Base-by-base conservation (phyloP, 2,797 vertebrate species). In the Myotis pilosus region DNA sequence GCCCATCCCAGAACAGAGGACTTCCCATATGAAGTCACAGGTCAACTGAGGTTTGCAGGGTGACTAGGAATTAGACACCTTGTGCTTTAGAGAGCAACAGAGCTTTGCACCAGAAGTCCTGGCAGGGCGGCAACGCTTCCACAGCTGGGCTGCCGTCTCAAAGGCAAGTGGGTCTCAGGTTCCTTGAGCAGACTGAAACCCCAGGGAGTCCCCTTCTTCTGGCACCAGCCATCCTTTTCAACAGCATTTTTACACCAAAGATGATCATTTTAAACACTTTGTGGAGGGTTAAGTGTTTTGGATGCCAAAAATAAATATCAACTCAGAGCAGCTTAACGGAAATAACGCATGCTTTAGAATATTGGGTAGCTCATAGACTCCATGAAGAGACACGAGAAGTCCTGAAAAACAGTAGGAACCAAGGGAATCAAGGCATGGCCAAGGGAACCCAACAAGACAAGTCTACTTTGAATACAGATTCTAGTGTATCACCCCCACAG, bases 221-320 rank as follows among this genome's bases (percentile, higher is more conserved):
- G 36, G 60, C 19, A 83, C 38, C 13, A 91, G 2, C 3, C 17
- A 87, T 62, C 41, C 51, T 23, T 94, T 81, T 81, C n/a, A 75
- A 47, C 4, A 89, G 17, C 60, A 89, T 23, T 8, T 64, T 74
- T 74, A 74, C 7, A 64, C 2, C 47, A 85, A 75, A 81, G 22
- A 36, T 33, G 23, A 36, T 76, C 44, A 84, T 71, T 89, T 28
- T 11, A 89, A 89, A 60, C 19, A 25, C 22, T 81, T 62, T 55
- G 7, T 71, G 22, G 16, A 44, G n/a, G 66, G 33, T 76, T 51
- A 91, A 80, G 3, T n/a, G 12, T 86, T 88, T 84, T 44, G 41
- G 15, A 92, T 87, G 15, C 57, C 47, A 84, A 91, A 96, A 91
- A 82, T 74, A 25, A 49, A 89, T 86, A 36, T 20, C 8, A 68